Evolutionary conservation across 2,888 invertebrate species (phyloP).

Genomic region (Idaea biselata): DNA sequence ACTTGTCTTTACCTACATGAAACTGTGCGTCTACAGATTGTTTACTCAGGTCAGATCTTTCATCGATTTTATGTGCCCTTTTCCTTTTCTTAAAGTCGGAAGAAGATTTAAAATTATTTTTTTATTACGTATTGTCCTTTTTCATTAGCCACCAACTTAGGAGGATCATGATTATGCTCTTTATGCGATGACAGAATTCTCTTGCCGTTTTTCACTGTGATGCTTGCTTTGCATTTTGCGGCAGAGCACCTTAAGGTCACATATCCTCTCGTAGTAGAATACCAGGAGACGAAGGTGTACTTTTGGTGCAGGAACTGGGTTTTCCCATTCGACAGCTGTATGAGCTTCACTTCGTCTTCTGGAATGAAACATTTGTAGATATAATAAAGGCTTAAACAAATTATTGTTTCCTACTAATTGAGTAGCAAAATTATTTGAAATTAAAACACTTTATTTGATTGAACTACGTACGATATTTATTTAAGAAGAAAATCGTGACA

Average conservation of each 20-base stretch:
- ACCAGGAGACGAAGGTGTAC: conserved; percentile 5
- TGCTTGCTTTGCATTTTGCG: background rate
- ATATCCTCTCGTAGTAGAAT: background rate
- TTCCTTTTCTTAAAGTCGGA: too few species aligned
- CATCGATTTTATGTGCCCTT: too few species aligned
- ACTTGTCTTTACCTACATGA: too few species aligned
- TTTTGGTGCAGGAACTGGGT: conserved; percentile 2
- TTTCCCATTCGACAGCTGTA: conserved; percentile 3
- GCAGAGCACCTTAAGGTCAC: background rate
- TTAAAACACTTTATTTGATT: too few species aligned
- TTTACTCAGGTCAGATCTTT: too few species aligned
- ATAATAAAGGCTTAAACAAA: background rate
- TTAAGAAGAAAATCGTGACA: too few species aligned
- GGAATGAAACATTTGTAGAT: background rate
- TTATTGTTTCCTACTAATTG: too few species aligned
- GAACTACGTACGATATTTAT: too few species aligned
- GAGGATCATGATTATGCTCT: background rate
- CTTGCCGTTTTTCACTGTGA: background rate
- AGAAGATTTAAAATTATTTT: background rate
- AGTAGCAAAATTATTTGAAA: too few species aligned
- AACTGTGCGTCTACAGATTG: too few species aligned
- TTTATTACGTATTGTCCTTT: background rate
- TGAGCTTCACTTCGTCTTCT: background rate
- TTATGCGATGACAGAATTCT: background rate
- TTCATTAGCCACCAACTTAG: background rate